Conservation (phyloP, 2,113 vertebrate genomes). For the Macrotis lagotis region DNA sequence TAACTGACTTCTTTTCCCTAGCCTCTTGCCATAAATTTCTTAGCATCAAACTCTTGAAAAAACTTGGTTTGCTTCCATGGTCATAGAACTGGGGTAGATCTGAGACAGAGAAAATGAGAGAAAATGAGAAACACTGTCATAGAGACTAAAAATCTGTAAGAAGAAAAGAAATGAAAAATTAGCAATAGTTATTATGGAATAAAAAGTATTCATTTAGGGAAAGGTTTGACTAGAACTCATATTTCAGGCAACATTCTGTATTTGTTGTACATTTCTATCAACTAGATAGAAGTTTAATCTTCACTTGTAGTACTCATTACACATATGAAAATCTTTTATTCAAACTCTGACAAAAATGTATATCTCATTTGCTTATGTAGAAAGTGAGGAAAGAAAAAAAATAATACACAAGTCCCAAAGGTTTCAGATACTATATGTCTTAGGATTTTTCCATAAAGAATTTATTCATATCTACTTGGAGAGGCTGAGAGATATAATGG, state of each 20-base stretch:
- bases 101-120: not conserved
- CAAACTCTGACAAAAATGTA: not conserved
- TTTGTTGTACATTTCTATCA: not conserved
- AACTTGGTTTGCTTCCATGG: not conserved
- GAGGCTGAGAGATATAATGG: not conserved
- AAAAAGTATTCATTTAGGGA: not conserved
- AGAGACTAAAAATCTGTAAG: not conserved
- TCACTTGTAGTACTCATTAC: not conserved
- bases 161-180: not conserved
- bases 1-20: not conserved
- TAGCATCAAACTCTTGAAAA: not conserved
- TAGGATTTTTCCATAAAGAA: not conserved
- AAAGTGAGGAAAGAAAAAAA: not conserved
- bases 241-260: not conserved
- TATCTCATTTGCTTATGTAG: not conserved
- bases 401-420: not conserved
- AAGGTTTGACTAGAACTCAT: not conserved
- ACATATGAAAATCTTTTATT: not conserved
- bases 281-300: not conserved
- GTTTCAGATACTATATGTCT: not conserved
- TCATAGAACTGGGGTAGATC: not conserved
- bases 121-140: not conserved
- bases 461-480: not conserved
- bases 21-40: not conserved
- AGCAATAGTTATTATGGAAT: not conserved